Evolutionary conservation across 1,140 invertebrate genomes (phyloP), one percentile per base, ranked within the genome.

Genomic region (Whitmania pigra): DNA sequence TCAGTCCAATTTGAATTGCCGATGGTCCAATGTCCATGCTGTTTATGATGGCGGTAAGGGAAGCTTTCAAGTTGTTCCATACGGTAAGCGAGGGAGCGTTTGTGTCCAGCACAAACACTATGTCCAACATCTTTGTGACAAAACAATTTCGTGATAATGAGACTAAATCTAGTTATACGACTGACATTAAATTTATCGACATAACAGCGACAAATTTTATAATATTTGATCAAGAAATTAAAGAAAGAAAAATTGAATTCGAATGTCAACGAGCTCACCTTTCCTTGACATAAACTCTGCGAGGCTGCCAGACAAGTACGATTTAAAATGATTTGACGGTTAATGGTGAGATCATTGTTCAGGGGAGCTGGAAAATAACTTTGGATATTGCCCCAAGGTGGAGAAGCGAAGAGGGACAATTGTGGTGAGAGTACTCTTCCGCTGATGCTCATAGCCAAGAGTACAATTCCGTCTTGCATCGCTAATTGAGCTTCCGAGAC

Each of bases 51-150:
- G 43, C 18, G 27, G 27, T 40, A 36, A 74, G 57, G n/a, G 67
- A 72, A 25, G 53, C 67, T 49, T 72, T 22, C 43, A 74, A 17
- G 22, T 73, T 55, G 20, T 60, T 55, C 73, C 73, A 74, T 15
- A 27, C 53, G 69, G 69, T 49, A 53, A 25, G 53, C 36, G 69
- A 43, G 53, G 69, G 57, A 22, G 15, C 22, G 11, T 63, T 22
- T 22, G 29, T 70, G 43, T 70, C 69, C n/a, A 70, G 40, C 15
- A 70, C 43, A 31, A 70, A 70, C 7, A 70, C 29, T 0, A 70
- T 18, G 49, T 70, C 69, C 69, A 70, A 18, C 13, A 70, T 49
- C 69, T 70, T n/a, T 18, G 29, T 13, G 20, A 49, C 43, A 17
- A 49, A 49, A 49, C 43, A 49, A 17, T 1, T 49, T 49, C 13